A percentile compares a stretch with the other conserved stretches of the same genome.
These are phyloP conservation scores for Homarus americanus DNA, from an alignment of 1,140 invertebrate species.

Conservation along the genomic window DNA sequence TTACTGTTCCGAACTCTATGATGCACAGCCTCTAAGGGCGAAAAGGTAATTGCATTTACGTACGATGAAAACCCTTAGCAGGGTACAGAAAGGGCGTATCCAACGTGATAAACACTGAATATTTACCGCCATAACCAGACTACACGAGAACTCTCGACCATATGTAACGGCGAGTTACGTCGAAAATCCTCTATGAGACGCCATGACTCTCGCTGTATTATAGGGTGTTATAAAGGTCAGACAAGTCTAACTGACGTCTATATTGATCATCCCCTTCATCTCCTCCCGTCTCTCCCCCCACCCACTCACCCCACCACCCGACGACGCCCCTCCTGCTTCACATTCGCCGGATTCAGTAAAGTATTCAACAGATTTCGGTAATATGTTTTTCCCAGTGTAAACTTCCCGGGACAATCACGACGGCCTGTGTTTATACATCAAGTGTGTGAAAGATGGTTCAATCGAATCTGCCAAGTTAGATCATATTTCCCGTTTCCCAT, in stretches of 20 bases:
- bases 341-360: too few relatives aligned
- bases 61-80: background rate
- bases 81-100: background rate
- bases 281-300: background rate
- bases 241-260: background rate
- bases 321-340: too few relatives aligned
- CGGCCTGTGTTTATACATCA: background rate
- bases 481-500: background rate
- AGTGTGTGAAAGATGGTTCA: background rate
- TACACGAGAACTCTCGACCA: background rate
- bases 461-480: background rate
- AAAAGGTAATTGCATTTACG: background rate
- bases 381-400: too few relatives aligned
- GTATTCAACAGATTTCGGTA: too few relatives aligned
- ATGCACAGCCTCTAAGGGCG: background rate
- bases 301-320: too few relatives aligned
- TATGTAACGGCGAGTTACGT: background rate
- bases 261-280: background rate
- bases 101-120: background rate
- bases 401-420: background rate
- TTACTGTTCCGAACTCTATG: background rate
- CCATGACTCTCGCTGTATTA: background rate
- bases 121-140: background rate
- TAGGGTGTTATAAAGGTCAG: background rate
- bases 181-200: background rate